Conservation (phyloP, 2,888 invertebrate genomes). For the Penaeus monodon region DNA sequence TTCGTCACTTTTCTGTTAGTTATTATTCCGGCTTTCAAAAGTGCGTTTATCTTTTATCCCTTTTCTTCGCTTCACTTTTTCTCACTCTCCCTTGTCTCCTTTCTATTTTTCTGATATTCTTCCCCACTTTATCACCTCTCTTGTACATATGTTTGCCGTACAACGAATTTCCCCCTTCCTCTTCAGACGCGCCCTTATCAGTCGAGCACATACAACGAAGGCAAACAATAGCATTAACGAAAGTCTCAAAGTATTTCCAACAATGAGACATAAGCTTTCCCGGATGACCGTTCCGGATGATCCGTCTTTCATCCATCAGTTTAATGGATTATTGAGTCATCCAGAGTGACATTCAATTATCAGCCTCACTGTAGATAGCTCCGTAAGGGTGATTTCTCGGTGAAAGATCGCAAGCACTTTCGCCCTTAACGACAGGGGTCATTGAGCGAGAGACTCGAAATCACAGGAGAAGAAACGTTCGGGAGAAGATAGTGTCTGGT, state of each 20-base stretch:
- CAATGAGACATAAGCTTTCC: not conserved
- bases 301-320: constrained; percentile 51
- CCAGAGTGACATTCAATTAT: constrained; percentile 49
- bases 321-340: constrained; percentile 52
- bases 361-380: constrained; percentile 21
- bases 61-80: too few species aligned
- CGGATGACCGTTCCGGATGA: constrained; percentile 18
- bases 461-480: not conserved
- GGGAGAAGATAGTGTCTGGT: not conserved
- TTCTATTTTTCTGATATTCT: too few species aligned
- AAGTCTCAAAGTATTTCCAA: not conserved
- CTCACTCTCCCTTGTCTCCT: too few species aligned
- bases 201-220: not conserved
- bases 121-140: too few species aligned
- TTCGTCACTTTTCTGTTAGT: not conserved
- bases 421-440: constrained; percentile 21
- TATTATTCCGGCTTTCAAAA: not conserved
- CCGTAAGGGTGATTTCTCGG: constrained; percentile 11
- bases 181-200: not conserved
- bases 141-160: too few species aligned
- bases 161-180: too few species aligned
- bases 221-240: not conserved
- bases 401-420: constrained; percentile 3
- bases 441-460: constrained; percentile 5
- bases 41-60: not conserved